Percentiles rank a stretch among this genome's conserved stretches.
Evolutionary conservation across 2,888 invertebrate species (phyloP).

Genomic region (Anthophora plumipes): DNA sequence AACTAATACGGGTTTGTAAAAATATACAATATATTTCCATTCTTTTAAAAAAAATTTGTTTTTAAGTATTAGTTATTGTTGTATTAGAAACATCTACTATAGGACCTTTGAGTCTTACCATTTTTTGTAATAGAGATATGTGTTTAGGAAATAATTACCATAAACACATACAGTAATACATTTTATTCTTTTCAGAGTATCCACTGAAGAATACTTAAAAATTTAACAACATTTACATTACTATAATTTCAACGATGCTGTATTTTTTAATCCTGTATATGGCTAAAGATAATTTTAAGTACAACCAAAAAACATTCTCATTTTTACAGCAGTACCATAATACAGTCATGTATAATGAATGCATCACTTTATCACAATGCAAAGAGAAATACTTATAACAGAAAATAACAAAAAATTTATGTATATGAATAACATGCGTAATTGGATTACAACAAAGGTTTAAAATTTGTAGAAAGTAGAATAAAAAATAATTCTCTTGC

Average conservation of each 20-base stretch:
- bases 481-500: conserved; percentile 9
- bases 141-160: conserved; percentile 59
- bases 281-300: conserved; percentile 44
- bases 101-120: neutral
- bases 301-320: conserved; percentile 53
- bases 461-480: conserved; percentile 19
- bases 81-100: neutral
- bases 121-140: conserved; percentile 27
- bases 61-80: neutral
- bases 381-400: conserved; percentile 38
- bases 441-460: conserved; percentile 14
- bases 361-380: conserved; percentile 51
- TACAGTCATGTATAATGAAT: conserved; percentile 54
- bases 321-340: conserved; percentile 47
- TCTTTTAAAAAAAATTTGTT: conserved; percentile 1
- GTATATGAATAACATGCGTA: conserved; percentile 39
- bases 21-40: conserved; percentile 35
- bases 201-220: conserved; percentile 30
- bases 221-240: conserved; percentile 51
- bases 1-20: neutral
- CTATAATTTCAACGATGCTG: conserved; percentile 33
- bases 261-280: conserved; percentile 39
- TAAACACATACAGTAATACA: conserved; percentile 61
- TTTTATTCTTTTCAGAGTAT: conserved; percentile 42
- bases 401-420: conserved; percentile 32